phyloP scores from a whole-genome alignment of 1,140 invertebrate species.

The Aphaenogaster ashmeadi region DNA sequence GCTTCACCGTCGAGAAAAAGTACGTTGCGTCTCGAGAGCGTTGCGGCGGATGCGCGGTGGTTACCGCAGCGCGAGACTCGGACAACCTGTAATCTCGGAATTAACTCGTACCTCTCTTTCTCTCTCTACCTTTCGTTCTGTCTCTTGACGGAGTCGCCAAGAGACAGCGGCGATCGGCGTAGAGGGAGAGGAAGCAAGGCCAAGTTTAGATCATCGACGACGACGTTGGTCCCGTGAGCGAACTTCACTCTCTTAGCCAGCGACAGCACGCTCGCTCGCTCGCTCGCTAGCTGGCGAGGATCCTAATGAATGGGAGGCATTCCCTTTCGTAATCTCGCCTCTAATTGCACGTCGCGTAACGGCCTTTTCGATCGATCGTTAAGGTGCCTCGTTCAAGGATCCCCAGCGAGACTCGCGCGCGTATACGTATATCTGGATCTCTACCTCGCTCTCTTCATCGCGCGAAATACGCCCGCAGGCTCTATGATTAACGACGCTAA shows the following conservation, averaged over 20 bases:
- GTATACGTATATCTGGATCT: conserved; percentile 44
- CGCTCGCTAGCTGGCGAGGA: neutral
- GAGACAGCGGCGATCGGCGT: conserved; percentile 14
- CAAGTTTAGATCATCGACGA: conserved; percentile 80
- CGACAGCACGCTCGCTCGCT: conserved; percentile 3
- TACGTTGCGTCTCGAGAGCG: conserved; percentile 41
- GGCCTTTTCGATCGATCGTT: conserved; percentile 73
- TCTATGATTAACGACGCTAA: conserved; percentile 71
- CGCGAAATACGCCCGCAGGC: conserved; percentile 32
- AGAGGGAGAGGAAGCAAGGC: conserved; percentile 70
- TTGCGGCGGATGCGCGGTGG: conserved; percentile 20
- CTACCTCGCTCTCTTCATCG: neutral
- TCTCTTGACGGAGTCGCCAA: conserved; percentile 11
- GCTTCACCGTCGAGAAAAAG: conserved; percentile 60
- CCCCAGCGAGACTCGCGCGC: conserved; percentile 2
- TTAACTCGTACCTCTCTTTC: conserved; percentile 61
- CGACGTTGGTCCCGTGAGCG: conserved; percentile 18
- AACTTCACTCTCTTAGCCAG: conserved; percentile 34
- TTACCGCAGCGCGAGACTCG: conserved; percentile 64
- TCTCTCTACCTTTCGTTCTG: neutral
- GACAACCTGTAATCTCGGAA: conserved; percentile 73
- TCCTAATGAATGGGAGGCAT: conserved; percentile 69
- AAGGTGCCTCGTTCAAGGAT: conserved; percentile 70
- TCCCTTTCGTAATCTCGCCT: conserved; percentile 69
- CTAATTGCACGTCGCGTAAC: conserved; percentile 68